Evolutionary conservation across 1,140 invertebrate genomes (phyloP), one percentile per base, ranked within the genome.

Genomic region (Pseudomyrmex concolor): DNA sequence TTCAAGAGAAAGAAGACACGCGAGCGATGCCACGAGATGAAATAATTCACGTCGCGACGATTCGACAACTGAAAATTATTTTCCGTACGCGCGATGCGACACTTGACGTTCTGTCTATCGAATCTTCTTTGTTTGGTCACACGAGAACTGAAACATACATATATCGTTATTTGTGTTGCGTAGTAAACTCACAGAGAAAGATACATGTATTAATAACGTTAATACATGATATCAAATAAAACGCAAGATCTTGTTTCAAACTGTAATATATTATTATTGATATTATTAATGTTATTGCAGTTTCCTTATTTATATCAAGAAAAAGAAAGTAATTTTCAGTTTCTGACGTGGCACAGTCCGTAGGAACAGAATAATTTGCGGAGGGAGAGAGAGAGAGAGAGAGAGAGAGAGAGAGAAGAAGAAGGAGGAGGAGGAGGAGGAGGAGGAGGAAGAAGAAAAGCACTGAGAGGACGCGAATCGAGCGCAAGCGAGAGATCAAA

Each of bases 401-500:
- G 2, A 25, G 25, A 25, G 25, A 25, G 2, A 25, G 25, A 25
- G 25, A 25, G 25, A 25, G 25, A 25, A 2, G 4, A 2, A 25
- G 22, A 34, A 0, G 5, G 25, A 25, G 25, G 4, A 2, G 4
- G 22, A 34, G 4, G 5, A 3, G 17, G 7, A 19, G 25, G 55
- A 12, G 2, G 45, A 54, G 48, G n/a, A n/a, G n/a, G n/a, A n/a
- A n/a, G 34, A 34, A 34, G 45, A 54, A 15, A 63, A 55, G 55
- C 51, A 43, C n/a, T 55, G 9, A 86, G 55, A 80, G 74, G 71
- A 84, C 80, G 71, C 66, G 77, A 83, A 85, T 80, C 76, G 76
- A 87, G 70, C 68, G 54, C 84, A 71, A 81, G 86, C 72, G 83
- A 83, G 86, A 83, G 86, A 83, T 78, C 74, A 88, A 89, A 89